Evolutionary conservation across 2,113 vertebrate species (phyloP).

Genomic region (Mohoua ochrocephala): DNA sequence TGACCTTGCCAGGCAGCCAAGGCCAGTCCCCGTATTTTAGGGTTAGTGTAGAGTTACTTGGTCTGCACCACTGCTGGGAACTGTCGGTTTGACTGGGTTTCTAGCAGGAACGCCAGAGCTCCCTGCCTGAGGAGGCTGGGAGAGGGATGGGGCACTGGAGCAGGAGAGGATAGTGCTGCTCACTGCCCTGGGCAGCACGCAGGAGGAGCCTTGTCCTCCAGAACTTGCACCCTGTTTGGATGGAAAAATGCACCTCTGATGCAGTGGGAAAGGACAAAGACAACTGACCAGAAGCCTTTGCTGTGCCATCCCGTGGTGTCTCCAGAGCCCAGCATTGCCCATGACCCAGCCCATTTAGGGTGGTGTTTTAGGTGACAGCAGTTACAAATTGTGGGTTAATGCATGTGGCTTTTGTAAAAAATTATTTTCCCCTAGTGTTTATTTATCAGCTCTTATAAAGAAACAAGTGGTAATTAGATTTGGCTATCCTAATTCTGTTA

Average conservation of each 20-base stretch:
- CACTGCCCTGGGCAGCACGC: accelerated
- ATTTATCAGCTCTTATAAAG: neutral
- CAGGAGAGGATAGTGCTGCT: neutral
- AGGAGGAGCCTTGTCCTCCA: neutral
- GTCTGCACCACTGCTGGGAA: neutral
- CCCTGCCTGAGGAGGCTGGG: neutral
- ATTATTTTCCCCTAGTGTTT: neutral
- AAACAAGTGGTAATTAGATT: neutral
- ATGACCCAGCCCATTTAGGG: neutral
- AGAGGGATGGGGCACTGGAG: neutral
- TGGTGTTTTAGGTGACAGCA: neutral
- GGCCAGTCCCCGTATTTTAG: accelerated
- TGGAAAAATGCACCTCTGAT: neutral
- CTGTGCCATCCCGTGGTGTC: neutral
- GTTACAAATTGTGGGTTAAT: neutral
- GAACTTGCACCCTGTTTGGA: neutral
- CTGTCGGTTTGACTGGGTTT: neutral
- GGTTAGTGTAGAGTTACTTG: neutral
- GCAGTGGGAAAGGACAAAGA: neutral
- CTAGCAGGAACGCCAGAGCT: neutral
- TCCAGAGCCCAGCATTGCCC: neutral
- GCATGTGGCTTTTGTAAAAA: neutral
- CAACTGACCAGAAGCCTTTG: neutral
- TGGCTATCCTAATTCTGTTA: neutral
- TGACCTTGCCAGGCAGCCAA: neutral